These are phyloP conservation scores for Epinephelus fuscoguttatus DNA, from an alignment of 2,113 vertebrate genomes.

Conservation along the genomic window DNA sequence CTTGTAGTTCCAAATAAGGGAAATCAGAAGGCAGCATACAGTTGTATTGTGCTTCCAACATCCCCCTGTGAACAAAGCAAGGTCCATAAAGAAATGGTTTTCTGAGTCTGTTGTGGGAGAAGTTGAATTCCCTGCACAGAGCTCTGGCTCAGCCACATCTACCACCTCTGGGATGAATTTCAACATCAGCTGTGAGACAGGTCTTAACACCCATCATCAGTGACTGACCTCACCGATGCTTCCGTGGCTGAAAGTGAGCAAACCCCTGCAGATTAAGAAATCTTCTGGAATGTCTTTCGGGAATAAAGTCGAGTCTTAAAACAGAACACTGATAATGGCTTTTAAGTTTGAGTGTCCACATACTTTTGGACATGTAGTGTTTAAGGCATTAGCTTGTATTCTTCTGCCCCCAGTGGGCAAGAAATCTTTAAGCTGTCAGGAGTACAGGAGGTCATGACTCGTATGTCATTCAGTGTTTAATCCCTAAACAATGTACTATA, in stretches of 20 bases:
- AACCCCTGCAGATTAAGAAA: background rate
- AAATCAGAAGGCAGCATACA: background rate
- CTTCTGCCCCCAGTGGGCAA: background rate
- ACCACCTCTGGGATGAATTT: background rate
- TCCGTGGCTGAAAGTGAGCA: background rate
- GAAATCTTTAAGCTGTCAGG: background rate
- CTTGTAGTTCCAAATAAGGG: background rate
- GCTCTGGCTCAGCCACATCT: background rate
- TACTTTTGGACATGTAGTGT: background rate
- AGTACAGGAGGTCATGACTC: constrained; percentile 1
- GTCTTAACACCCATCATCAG: background rate
- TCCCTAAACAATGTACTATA: background rate
- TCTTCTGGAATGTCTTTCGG: no score
- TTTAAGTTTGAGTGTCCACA: background rate
- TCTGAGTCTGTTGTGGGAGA: no score
- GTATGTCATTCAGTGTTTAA: background rate
- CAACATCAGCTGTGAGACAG: background rate
- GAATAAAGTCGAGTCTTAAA: no score
- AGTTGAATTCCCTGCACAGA: no score
- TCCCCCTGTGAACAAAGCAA: no score
- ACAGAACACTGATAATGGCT: background rate
- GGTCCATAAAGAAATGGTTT: no score
- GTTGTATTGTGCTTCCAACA: no score
- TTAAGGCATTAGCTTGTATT: background rate
- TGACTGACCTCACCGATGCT: background rate